Evolutionary conservation across 1,140 invertebrate genomes (phyloP), one percentile per base, ranked within the genome.

Genomic region (Apocrypta bakeri): DNA sequence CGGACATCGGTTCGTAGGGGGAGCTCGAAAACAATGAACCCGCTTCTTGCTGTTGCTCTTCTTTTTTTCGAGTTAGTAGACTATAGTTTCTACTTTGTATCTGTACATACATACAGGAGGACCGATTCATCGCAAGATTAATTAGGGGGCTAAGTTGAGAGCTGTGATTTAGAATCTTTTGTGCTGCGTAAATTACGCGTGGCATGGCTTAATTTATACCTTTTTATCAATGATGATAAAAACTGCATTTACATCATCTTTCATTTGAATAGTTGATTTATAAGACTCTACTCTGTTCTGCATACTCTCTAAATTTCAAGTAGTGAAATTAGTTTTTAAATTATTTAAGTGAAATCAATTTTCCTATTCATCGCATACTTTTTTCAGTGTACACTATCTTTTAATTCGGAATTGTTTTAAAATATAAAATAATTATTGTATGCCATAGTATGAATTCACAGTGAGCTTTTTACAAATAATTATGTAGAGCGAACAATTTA

Each of bases 1-100:
- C 9, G 68, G 31, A 27, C 68, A 42, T 64, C 33, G 27, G 7
- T 79, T 33, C 37, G 75, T 83, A 79, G 81, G 71, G 79, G 80
- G 78, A 61, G 68, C 40, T 37, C 42, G 78, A 81, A 86, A 86
- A 88, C 87, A 87, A 88, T 88, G 83, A 42, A 33, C 82, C 82
- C 82, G 82, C 68, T 83, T 83, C 76, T 72, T 83, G 69, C 40
- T 79, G 76, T 25, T 63, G 33, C 61, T n/a, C n/a, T 37, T 11
- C 56, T n/a, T 37, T 31, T 37, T 25, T 3, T 4, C 75, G 69
- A 12, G 21, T 14, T 24, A 12, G n/a, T 6, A 8, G 24, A 25
- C 9, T 29, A 66, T 25, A n/a, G 6, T 56, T n/a, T 56, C 48
- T 56, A 56, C 48, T 4, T 56, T 56, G 48, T 56, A 56, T 42